Evolutionary conservation across 2,888 invertebrate genomes (phyloP), one percentile per base, ranked within the genome.

Genomic region (Rhagonycha lutea): DNA sequence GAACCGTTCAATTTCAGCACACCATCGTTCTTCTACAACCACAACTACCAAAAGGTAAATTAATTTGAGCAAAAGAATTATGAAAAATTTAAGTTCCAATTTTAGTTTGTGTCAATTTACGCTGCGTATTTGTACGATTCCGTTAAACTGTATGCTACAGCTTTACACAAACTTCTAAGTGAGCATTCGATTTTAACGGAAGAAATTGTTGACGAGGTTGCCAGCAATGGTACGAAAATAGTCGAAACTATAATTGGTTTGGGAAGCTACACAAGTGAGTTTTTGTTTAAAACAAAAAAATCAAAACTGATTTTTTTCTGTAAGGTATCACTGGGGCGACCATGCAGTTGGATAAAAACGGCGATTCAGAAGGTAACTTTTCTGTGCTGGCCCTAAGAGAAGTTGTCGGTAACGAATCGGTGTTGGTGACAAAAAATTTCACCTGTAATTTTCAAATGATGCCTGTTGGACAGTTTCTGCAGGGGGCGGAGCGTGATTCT

Each of bases 311-410:
- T n/a, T n/a, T 47, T n/a, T 7, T 2, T 70, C 67, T n/a, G 62
- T 28, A 72, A 98, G 98, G 98, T 92, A 94, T 98, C 83, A 96
- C 97, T 72, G 99, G 99, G 14, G 95, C 97, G 85, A 94, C 94
- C 78, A 97, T 98, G 83, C 95, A 95, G 81, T 91, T 99, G 81
- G 98, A 99, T 89, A 91, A 93, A 82, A 92, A 95, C 82, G 99
- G 98, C 3, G 98, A 99, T 87, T 98, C 98, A 0, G 97, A 98
- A 87, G 98, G 98, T 9, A 99, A 99, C 88, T 99, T 97, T 89
- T 97, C 98, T 0, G 95, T 99, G 73, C 89, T 98, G 77, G 96
- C 97, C 1, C 92, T 94, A 84, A 94, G 94, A 86, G 79, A 82
- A 23, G 73, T 78, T 62, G 77, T 75, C 9, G 73, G 80, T 7